Percentiles rank a stretch among this genome's conserved stretches.
Conservation (phyloP, 92 coral and sea anemone species). For the Plumapathes pennacea region DNA sequence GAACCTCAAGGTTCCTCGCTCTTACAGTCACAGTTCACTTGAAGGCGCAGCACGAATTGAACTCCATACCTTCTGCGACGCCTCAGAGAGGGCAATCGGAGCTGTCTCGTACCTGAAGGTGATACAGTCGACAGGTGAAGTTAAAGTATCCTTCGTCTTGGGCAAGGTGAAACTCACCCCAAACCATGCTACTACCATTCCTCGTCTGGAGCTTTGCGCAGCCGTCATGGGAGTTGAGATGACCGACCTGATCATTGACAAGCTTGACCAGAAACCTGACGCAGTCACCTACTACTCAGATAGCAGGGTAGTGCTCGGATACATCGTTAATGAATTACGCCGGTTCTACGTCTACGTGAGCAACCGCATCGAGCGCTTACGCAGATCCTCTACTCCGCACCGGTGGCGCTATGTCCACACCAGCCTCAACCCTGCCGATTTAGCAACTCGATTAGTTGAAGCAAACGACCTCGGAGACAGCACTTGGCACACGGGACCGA, state of each 20-base stretch:
- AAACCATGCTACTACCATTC: constrained; percentile 31
- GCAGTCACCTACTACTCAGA: constrained; percentile 36
- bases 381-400: constrained; percentile 33
- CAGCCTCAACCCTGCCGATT: constrained; percentile 47
- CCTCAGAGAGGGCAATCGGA: too few relatives aligned
- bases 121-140: constrained; percentile 19
- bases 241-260: constrained; percentile 16
- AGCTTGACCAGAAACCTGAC: constrained; percentile 28
- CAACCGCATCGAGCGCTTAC: constrained; percentile 41
- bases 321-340: constrained; percentile 32
- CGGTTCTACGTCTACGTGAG: constrained; percentile 48
- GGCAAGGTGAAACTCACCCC: constrained; percentile 57
- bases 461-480: constrained; percentile 34
- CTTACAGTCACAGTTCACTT: constrained; percentile 9
- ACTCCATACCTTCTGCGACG: too few relatives aligned
- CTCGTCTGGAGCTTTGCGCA: constrained; percentile 48
- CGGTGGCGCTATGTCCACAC: constrained; percentile 49
- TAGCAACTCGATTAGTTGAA: constrained; percentile 43
- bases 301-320: constrained; percentile 53
- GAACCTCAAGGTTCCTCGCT: constrained; percentile 23
- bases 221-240: constrained; percentile 53
- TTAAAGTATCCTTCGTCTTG: constrained; percentile 43
- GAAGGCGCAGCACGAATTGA: too few relatives aligned
- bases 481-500: constrained; percentile 40
- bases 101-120: too few relatives aligned